Evolutionary conservation across 1,140 invertebrate species (phyloP), one percentile per base, ranked within the genome.

Genomic region (Rhynchophorus ferrugineus): DNA sequence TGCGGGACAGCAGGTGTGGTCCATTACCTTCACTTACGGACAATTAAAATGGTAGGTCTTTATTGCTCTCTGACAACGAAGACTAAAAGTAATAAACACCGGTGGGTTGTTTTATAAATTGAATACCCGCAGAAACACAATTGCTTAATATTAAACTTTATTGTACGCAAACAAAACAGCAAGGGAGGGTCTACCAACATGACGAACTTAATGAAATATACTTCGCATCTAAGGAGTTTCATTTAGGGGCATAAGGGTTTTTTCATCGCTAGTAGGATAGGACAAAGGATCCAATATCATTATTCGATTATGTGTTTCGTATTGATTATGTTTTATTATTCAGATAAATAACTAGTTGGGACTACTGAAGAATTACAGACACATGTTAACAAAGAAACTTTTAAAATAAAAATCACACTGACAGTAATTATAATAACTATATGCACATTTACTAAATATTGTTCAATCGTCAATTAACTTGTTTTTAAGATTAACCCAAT

Each of bases 11-110:
- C 61, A 63, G 57, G 61, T 63, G 59, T 61, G 57, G 61, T 58
- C 61, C 56, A 62, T 64, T 62, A 64, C 60, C 62, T 64, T 55
- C 60, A 64, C 58, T 64, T 64, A 64, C 35, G 53, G 49, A 58
- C 60, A 64, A 64, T 64, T 64, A 64, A 60, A 64, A 62, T 42
- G 22, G 49, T 56, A 61, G 60, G 57, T 61, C 60, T 61, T 59
- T 61, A 59, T 59, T 61, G 52, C 38, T 50, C 35, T 11, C 21
- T 33, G 17, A 14, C 43, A 29, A 34, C 45, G 39, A 14, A 49
- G 52, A 55, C 22, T 22, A 43, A 56, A 22, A 47, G 42, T 49
- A 41, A 57, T 57, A 50, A 54, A 47, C 53, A 49, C 57, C 52
- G 56, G 59, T 60, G 51, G 56, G 59, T 58, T 55, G 55, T 60